phyloP scores from a whole-genome alignment of 2,797 vertebrate species.

The Anomalospiza imberbis region DNA sequence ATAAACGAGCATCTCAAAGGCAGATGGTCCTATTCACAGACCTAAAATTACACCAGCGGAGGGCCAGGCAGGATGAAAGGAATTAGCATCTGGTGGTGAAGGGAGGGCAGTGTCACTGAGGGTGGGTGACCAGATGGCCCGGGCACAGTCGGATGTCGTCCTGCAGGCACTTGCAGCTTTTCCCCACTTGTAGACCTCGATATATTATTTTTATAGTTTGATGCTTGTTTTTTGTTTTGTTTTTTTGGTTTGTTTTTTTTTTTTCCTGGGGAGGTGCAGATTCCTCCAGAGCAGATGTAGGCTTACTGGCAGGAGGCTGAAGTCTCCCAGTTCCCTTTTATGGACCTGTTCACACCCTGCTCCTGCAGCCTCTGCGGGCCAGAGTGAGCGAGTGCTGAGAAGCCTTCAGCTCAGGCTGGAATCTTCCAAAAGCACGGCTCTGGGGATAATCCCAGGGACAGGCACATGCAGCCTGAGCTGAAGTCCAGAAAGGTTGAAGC shows the following conservation, averaged over 20 bases:
- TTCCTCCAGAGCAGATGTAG: slow-evolving; percentile 18
- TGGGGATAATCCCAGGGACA: neutral
- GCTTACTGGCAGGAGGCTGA: neutral
- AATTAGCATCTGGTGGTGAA: slow-evolving; percentile 26
- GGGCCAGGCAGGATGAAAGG: slow-evolving; percentile 46
- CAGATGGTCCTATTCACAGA: slow-evolving; percentile 54
- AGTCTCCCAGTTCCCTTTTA: slow-evolving; percentile 47
- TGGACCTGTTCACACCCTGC: slow-evolving; percentile 25
- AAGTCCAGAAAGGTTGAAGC: neutral
- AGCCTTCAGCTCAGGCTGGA: neutral
- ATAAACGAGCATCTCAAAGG: slow-evolving; percentile 48
- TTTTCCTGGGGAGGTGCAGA: neutral
- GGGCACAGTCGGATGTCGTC: neutral
- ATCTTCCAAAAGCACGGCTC: neutral
- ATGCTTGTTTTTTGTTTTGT: no score
- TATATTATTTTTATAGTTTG: neutral
- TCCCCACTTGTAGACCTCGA: neutral
- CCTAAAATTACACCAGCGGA: slow-evolving; percentile 38
- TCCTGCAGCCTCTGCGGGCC: neutral
- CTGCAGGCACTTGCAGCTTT: neutral
- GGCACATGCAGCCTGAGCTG: accelerated
- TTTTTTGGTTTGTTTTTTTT: neutral
- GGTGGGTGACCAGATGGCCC: slow-evolving; percentile 38
- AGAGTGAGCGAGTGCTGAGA: accelerated
- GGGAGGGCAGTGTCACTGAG: neutral